Conservation (phyloP, 2,113 vertebrate genomes). For the Thamnophis sirtalis region DNA sequence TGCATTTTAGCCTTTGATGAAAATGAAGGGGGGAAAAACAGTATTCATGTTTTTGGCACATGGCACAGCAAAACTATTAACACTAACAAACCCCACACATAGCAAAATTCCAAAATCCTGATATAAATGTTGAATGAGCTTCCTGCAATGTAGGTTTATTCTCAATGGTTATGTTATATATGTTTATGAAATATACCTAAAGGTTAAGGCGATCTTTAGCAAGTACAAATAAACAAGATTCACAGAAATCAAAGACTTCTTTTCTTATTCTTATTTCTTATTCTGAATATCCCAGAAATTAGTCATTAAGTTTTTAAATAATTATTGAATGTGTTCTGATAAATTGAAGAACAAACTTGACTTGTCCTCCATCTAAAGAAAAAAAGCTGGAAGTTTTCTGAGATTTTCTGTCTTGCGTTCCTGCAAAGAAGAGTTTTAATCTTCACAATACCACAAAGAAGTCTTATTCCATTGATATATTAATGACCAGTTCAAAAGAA, state of each 20-base stretch:
- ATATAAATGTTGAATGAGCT: background rate
- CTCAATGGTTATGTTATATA: background rate
- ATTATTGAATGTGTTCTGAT: background rate
- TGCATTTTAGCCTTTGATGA: rapidly evolving
- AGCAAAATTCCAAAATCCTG: background rate
- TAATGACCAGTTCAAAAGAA: conserved; percentile 40
- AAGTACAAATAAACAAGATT: conserved; percentile 2
- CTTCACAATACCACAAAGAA: background rate
- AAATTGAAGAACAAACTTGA: conserved; percentile 20
- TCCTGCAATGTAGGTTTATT: background rate
- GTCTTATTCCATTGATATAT: background rate
- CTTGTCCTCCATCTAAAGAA: background rate
- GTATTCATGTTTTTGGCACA: background rate
- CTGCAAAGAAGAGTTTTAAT: conserved; percentile 4
- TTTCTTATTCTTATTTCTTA: background rate
- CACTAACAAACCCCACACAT: background rate
- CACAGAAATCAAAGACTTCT: background rate
- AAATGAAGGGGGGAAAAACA: background rate
- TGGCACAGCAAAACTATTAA: background rate
- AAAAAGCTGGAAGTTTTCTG: conserved; percentile 21
- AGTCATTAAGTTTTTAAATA: conserved; percentile 7
- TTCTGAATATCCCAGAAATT: conserved; percentile 9
- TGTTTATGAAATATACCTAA: background rate
- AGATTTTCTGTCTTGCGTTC: conserved; percentile 36
- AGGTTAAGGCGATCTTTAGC: background rate